These are phyloP conservation scores for Petromus typicus DNA, from an alignment of 2,113 vertebrate genomes.

Conservation along the genomic window DNA sequence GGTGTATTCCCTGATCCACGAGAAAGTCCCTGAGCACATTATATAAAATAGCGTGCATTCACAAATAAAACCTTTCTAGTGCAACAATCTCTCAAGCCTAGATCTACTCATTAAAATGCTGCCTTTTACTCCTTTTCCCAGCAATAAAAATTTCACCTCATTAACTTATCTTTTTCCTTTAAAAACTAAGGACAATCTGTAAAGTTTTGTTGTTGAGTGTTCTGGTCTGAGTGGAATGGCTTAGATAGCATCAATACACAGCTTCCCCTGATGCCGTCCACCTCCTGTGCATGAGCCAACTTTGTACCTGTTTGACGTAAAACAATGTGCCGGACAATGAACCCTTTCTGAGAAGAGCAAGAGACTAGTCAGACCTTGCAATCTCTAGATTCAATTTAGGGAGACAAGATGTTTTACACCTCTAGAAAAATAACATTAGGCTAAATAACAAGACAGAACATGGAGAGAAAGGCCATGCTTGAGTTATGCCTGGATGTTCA, in stretches of 20 bases:
- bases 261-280: not conserved
- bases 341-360: not conserved
- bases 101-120: not conserved
- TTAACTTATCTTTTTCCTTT: not conserved
- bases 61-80: not conserved
- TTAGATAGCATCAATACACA: not conserved
- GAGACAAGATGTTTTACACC: not conserved
- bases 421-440: not conserved
- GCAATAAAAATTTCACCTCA: not conserved
- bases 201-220: not conserved
- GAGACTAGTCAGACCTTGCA: not conserved
- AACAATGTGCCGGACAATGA: not conserved
- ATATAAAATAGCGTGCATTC: not conserved
- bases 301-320: not conserved
- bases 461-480: not conserved
- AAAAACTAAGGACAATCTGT: not conserved
- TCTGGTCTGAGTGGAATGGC: not conserved
- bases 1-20: not conserved
- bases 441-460: not conserved
- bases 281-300: not conserved
- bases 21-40: not conserved
- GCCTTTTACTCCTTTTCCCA: not conserved
- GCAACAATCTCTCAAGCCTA: not conserved
- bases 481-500: not conserved
- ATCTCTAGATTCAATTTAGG: not conserved